Conservation (phyloP, 2,797 vertebrate genomes). For the Gobionotothen gibberifrons region DNA sequence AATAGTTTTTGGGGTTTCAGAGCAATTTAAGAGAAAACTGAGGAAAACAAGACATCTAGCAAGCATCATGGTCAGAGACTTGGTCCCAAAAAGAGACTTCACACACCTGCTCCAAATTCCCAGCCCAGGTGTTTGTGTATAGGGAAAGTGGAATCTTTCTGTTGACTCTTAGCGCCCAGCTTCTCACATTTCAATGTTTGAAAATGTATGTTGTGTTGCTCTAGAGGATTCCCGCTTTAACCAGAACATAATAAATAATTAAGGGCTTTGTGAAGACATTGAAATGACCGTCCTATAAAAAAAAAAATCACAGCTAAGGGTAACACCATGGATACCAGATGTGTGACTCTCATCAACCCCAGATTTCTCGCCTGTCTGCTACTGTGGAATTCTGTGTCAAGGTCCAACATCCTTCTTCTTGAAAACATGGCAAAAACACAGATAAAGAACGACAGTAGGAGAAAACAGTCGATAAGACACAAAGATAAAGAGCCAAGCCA, state of each 20-base stretch:
- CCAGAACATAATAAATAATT: background rate
- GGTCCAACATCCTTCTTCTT: background rate
- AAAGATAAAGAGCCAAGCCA: background rate
- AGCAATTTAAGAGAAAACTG: background rate
- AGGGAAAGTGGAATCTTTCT: constrained; percentile 1
- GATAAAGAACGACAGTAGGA: constrained; percentile 33
- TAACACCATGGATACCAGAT: background rate
- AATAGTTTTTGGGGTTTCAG: background rate
- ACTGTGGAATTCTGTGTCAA: constrained; percentile 11
- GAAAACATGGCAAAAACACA: constrained; percentile 22
- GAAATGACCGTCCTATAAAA: background rate
- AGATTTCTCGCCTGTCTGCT: background rate
- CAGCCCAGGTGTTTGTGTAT: constrained; percentile 45
- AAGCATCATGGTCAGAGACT: background rate
- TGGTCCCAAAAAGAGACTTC: constrained; percentile 39
- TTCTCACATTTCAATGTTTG: background rate
- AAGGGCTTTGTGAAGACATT: background rate
- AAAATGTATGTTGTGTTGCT: background rate
- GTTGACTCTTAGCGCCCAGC: background rate
- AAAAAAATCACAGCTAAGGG: background rate
- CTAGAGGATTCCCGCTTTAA: background rate
- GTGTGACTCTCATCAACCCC: background rate
- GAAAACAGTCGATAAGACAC: constrained; percentile 25
- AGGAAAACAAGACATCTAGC: too few species aligned
- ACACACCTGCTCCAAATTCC: constrained; percentile 58